Evolutionary conservation across 1,140 invertebrate genomes (phyloP).

Genomic region (Frieseomelitta varia): DNA sequence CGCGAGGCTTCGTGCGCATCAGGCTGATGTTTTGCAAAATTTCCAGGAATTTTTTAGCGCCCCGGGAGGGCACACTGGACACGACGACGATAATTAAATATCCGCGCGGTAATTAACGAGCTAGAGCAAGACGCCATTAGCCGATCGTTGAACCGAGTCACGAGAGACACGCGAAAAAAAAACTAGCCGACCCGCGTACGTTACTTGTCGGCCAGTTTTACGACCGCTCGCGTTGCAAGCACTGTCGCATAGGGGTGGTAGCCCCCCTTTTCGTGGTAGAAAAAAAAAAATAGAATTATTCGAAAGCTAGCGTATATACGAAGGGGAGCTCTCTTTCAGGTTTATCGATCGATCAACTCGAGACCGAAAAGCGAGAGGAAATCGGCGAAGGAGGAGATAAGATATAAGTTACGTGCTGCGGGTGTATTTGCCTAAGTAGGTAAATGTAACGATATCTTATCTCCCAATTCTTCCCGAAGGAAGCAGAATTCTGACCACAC

Average conservation of each 20-base stretch:
- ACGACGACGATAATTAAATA: conserved; percentile 57
- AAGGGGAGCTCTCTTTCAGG: neutral
- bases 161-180: conserved; percentile 52
- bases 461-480: neutral
- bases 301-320: neutral
- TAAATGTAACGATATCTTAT: conserved; percentile 6
- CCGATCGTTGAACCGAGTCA: conserved; percentile 57
- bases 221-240: neutral
- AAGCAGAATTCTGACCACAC: neutral
- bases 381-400: neutral
- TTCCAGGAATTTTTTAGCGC: neutral
- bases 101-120: conserved; percentile 59
- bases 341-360: neutral
- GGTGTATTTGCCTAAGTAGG: neutral
- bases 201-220: neutral
- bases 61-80: neutral
- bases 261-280: neutral
- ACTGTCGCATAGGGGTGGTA: neutral
- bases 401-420: neutral
- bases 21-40: neutral
- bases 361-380: neutral
- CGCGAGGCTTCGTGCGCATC: neutral
- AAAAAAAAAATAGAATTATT: neutral
- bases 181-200: neutral
- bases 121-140: conserved; percentile 38